Base-by-base conservation (phyloP, 2,113 vertebrate genomes). In the Cavia aperea region DNA sequence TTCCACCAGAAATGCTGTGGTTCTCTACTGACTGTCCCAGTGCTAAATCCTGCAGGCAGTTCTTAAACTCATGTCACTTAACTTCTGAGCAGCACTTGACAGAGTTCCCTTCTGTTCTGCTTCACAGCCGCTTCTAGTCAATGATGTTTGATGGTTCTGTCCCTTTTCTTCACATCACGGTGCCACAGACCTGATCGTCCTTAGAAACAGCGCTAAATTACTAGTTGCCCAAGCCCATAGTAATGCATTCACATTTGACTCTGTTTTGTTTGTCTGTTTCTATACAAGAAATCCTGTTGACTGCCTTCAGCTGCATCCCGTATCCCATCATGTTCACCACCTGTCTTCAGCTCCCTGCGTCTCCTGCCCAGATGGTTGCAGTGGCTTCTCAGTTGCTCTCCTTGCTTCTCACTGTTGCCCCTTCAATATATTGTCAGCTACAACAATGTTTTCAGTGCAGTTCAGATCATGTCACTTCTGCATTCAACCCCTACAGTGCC, bases 151-250 rank as follows among this genome's bases (percentile, higher is more conserved):
- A 58, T 82, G 18, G 26, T 70, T 88, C 63, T 36, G 49, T 78
- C 68, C 84, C 58, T 46, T 56, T 72, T 92, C 60, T 92, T 94
- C 68, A 62, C 14, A 85, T 88, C 68, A 72, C 65, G 65, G 51
- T 81, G 26, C 29, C 83, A 26, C 79, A 54, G 58, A 89, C 60
- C 70, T 24, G 18, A 19, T 23, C 73, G 51, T 86, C 63, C 24
- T 90, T 72, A 12, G 9, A 49, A 23, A 73, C 33, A 91, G 43
- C 4, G 58, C 58, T 82, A 26, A 65, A 16, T 15, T 79, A 81
- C 58, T 91, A 29, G 39, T 91, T 82, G 79, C 62, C 79, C 15
- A 58, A 60, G 75, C 62, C 72, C 39, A 43, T 58, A 87, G 78
- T 77, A 58, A 26, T 63, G 21, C 33, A 84, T 43, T 93, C 43